Evolutionary conservation across 2,113 vertebrate genomes (phyloP), one percentile per base, ranked within the genome.

Genomic region (Pampusana beccarii): DNA sequence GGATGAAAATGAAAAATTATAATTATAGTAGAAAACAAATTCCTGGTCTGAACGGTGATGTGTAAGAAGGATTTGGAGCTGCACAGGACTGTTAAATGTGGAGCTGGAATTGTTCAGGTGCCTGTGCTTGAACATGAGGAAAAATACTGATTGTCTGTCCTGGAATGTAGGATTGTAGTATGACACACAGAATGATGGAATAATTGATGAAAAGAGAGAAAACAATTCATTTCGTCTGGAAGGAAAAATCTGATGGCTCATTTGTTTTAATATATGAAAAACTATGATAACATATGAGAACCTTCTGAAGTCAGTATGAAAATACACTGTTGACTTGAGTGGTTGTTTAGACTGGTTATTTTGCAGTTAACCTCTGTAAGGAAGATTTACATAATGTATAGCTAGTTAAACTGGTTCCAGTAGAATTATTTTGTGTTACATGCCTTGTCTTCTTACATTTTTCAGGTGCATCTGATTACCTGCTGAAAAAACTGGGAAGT

Each of bases 401-500:
- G 54, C 61, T 81, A 17, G 83, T 58, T 91, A n/a, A 77, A 73
- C 67, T 74, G 60, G 38, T 88, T 78, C 29, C 29, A 51, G 31
- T 24, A 40, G 42, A 50, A 19, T 18, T 84, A 36, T 42, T 85
- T 81, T 80, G 71, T 44, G 85, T 85, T 74, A 67, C 16, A 11
- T 83, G 62, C 31, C 12, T 77, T 92, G 42, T 80, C 42, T 83
- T 60, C 87, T 42, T 36, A 4, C 34, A 57, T 44, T 93, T 96
- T 94, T 81, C 87, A 98, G 98, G 96, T 95, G 51, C 60, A 24
- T 94, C 71, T 53, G 28, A 42, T 88, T 53, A 46, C 38, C 46
- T 87, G 64, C 83, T 93, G 91, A 42, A 75, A 81, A 51, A 44
- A 67, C 44, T 80, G 53, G 10, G 23, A 90, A 94, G 88, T 21